Percentiles rank a stretch among this genome's conserved stretches.
Conservation (phyloP, 2,797 vertebrate genomes). For the Pteronotus mesoamericanus region DNA sequence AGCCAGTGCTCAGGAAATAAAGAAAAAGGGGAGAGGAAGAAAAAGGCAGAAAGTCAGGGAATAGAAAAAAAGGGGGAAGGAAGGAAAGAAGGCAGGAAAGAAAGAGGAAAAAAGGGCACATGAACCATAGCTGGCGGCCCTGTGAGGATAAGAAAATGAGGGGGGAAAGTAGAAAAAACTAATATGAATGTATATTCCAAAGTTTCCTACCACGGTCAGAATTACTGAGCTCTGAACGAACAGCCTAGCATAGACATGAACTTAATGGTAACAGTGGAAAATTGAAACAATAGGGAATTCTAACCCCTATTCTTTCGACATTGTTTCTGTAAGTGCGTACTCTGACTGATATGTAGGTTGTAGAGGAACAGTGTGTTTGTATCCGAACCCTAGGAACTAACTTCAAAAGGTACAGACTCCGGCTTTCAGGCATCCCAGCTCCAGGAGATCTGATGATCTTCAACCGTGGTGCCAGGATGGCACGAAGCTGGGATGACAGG, state of each 20-base stretch:
- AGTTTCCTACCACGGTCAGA: constrained; percentile 67
- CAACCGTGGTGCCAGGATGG: not conserved
- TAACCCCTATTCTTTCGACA: not conserved
- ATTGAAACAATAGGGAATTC: not conserved
- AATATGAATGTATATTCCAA: constrained; percentile 50
- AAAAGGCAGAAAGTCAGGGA: not conserved
- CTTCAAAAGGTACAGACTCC: not conserved
- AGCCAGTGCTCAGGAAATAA: constrained; percentile 48
- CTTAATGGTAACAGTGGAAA: not conserved
- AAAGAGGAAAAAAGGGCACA: not conserved
- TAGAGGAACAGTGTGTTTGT: not conserved
- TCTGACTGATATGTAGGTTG: not conserved
- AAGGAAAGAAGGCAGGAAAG: accelerated
- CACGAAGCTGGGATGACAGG: no score
- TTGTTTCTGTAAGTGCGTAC: not conserved
- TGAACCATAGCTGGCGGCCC: not conserved
- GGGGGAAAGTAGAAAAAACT: not conserved
- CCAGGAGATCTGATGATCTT: not conserved
- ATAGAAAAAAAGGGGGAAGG: not conserved
- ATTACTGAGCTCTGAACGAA: constrained; percentile 5
- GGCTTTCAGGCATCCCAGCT: not conserved
- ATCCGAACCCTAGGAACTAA: not conserved
- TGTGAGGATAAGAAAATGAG: not conserved
- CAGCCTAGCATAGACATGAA: not conserved
- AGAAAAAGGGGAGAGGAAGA: not conserved